These are phyloP conservation scores for Perca flavescens DNA, from an alignment of 2,113 vertebrate genomes.

Conservation along the genomic window DNA sequence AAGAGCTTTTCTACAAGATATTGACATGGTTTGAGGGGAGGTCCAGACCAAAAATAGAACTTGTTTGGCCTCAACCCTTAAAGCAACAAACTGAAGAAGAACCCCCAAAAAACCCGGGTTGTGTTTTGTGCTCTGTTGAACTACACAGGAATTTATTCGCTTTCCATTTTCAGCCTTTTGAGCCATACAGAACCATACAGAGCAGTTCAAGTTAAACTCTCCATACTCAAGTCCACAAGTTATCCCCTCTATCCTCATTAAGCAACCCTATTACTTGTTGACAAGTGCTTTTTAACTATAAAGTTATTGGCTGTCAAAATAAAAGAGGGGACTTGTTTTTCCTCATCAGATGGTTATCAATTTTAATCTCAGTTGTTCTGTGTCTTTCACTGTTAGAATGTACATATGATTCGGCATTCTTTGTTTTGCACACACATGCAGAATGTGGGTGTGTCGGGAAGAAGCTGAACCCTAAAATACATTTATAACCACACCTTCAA, in stretches of 20 bases:
- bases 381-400: too few relatives aligned
- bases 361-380: neutral
- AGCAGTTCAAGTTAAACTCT: fast-evolving
- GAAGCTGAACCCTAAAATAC: neutral
- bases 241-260: neutral
- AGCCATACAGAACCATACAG: neutral
- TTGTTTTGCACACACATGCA: conserved; percentile 30
- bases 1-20: too few relatives aligned
- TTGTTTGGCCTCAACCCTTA: too few relatives aligned
- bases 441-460: neutral
- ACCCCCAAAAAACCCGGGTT: neutral
- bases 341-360: too few relatives aligned
- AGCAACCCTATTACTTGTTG: conserved; percentile 4
- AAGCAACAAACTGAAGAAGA: too few relatives aligned
- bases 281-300: conserved; percentile 6
- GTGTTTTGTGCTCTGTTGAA: neutral
- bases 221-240: neutral
- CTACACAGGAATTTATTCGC: neutral
- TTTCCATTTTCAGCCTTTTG: neutral
- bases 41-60: too few relatives aligned
- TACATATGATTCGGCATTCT: too few relatives aligned
- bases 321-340: too few relatives aligned
- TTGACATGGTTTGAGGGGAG: too few relatives aligned
- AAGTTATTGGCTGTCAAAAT: conserved; percentile 7
- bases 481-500: neutral